phyloP scores from a whole-genome alignment of 2,888 invertebrate genomes.

The Polydrusus pterygomalis region DNA sequence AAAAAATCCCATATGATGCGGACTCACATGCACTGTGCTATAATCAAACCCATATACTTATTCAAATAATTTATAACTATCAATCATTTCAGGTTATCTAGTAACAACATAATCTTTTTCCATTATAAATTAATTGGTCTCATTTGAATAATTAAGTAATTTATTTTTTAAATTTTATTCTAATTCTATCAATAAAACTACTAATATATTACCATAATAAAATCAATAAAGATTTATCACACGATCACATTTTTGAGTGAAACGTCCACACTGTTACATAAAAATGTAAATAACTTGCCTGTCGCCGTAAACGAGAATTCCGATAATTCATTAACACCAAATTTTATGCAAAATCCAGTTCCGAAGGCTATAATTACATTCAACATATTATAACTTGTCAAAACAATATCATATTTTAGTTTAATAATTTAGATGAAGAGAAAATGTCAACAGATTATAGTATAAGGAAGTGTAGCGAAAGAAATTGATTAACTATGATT shows the following conservation, averaged over 20 bases:
- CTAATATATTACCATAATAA: slow-evolving; percentile 5
- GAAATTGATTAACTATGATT: too few relatives aligned
- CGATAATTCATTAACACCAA: slow-evolving; percentile 1
- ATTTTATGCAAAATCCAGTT: not conserved
- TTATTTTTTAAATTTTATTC: slow-evolving; percentile 8
- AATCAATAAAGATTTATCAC: slow-evolving; percentile 7
- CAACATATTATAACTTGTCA: not conserved
- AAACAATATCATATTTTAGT: not conserved
- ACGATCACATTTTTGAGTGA: not conserved
- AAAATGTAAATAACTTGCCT: slow-evolving; percentile 28
- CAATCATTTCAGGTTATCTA: too few relatives aligned
- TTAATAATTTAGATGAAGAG: not conserved
- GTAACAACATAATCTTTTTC: not conserved
- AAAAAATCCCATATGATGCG: too few relatives aligned
- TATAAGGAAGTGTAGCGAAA: too few relatives aligned
- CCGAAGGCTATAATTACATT: not conserved
- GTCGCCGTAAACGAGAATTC: not conserved
- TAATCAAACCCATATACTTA: too few relatives aligned
- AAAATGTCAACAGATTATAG: not conserved
- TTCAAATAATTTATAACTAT: too few relatives aligned
- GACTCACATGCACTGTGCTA: too few relatives aligned
- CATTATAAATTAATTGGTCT: not conserved
- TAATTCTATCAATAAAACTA: not conserved
- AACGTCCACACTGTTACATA: slow-evolving; percentile 5
- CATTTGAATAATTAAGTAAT: not conserved